Base-by-base conservation (phyloP, 2,888 invertebrate genomes). In the Sialis lutaria region DNA sequence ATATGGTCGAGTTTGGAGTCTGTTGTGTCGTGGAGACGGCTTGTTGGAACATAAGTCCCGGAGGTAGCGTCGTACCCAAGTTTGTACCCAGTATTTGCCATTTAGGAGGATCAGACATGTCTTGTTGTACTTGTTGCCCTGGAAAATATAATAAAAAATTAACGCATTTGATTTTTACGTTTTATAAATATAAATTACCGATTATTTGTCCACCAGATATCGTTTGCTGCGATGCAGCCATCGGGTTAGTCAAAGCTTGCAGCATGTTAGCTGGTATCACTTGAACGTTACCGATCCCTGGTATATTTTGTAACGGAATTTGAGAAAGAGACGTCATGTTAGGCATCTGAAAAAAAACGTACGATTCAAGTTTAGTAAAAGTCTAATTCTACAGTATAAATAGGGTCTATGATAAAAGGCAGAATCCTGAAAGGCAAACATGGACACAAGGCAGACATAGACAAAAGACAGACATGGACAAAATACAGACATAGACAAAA, bases 231-330 rank as follows among this genome's bases (percentile, higher is more conserved):
- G 57, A 45, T 51, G 53, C 48, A 50, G 55, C 22, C 44, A 53
- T 35, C 46, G 52, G 42, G 40, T 49, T 46, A 52, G 65, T 54
- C 0, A 60, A 52, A 1, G 63, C 59, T 34, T 59, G 61, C 51
- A 79, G 59, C 0, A 77, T 75, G 54, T 75, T 69, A 5, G 79
- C 75, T 33, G 84, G 82, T 49, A 85, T 83, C 30, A 87, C 72
- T 67, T 90, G 90, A 10, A 90, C 86, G 53, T 87, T 84, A 4
- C 83, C 82, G 42, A 84, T 58, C 2, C 88, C 88, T 56, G 72
- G 71, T 50, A 69, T 66, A 54, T 84, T 80, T 60, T 84, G 85
- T 50, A 87, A 75, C 5, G 78, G 79, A 57, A 84, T 75, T 34
- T 84, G 69, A 57, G 47, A 47, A 7, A 47, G 12, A 2, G 47